These are phyloP conservation scores for Galerucella nymphaeae DNA, from an alignment of 2,888 invertebrate genomes.

Conservation along the genomic window DNA sequence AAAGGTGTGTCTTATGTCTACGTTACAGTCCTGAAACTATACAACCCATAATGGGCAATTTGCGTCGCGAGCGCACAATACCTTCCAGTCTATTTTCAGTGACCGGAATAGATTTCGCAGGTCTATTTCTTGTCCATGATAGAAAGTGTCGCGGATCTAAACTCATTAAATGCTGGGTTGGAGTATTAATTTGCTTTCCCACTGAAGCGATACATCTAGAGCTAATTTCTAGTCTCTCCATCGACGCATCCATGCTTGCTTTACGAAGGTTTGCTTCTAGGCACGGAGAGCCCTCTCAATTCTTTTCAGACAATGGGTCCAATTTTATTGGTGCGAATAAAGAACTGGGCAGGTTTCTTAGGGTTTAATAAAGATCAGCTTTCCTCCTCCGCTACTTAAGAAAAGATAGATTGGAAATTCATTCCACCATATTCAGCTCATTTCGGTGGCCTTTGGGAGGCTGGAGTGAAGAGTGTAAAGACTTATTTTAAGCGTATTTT, in stretches of 20 bases:
- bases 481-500: constrained; percentile 38
- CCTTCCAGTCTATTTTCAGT: constrained; percentile 21
- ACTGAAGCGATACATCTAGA: constrained; percentile 45
- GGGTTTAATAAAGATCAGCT: not conserved
- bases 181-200: not conserved
- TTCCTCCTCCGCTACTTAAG: not conserved
- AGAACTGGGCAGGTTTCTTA: constrained; percentile 15
- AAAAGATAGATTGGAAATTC: constrained; percentile 29
- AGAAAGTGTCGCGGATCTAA: no score
- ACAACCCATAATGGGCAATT: constrained; percentile 35
- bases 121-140: constrained; percentile 17
- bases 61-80: constrained; percentile 24
- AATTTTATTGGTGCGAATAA: constrained; percentile 31
- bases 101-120: constrained; percentile 33
- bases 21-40: constrained; percentile 18
- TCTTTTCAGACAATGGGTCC: not conserved
- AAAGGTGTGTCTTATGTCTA: constrained; percentile 29
- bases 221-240: constrained; percentile 38
- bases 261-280: constrained; percentile 44
- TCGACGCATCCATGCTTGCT: constrained; percentile 43
- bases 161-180: no score
- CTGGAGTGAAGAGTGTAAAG: constrained; percentile 32
- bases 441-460: constrained; percentile 42
- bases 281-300: constrained; percentile 8
- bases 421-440: constrained; percentile 40